Evolutionary conservation across 2,797 vertebrate species (phyloP), one percentile per base, ranked within the genome.

Genomic region (Sparidentex hasta): DNA sequence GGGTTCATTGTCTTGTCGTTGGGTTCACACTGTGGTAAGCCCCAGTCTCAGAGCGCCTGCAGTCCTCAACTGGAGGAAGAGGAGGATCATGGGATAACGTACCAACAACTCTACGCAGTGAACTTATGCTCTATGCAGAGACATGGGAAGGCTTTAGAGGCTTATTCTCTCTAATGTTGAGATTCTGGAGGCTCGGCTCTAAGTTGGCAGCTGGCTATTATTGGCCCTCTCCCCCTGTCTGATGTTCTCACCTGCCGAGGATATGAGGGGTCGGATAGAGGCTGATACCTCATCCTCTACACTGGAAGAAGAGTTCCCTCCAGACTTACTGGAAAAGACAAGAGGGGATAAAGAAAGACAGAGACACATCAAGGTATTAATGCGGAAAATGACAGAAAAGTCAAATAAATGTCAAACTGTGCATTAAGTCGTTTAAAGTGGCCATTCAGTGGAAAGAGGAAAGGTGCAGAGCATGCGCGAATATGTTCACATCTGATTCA

Each of bases 221-320:
- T 74, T 65, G 13, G 81, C 84, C 88, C 90, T 66, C 89, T 86
- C 87, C 93, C 92, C 89, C 79, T 27, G 79, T 27, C 79, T 3
- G 43, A 83, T 33, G 78, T 90, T 33, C 93, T 96, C 91, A 98
- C 97, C 97, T 91, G 97, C 84, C 62, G 97, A 96, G 87, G 97
- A 97, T 62, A 97, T 97, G 52, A 97, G 97, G 80, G 97, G 96
- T 88, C 97, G 95, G 92, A 98, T 96, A 7, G 97, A 98, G 91
- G 97, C 97, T 82, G 98, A 98, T 69, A 98, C 98, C 97, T 96
- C 97, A 47, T 99, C 98, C 87, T 97, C 98, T 93, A 98, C 95
- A 94, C 97, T 99, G 94, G 97, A 97, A 93, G 95, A 97, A 78
- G 97, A 97, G 92, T 97, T 98, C 92, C 97, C 97, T 63, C 96